Evolutionary conservation across 2,797 vertebrate species (phyloP).

Genomic region (Mormyrops boulengeri): DNA sequence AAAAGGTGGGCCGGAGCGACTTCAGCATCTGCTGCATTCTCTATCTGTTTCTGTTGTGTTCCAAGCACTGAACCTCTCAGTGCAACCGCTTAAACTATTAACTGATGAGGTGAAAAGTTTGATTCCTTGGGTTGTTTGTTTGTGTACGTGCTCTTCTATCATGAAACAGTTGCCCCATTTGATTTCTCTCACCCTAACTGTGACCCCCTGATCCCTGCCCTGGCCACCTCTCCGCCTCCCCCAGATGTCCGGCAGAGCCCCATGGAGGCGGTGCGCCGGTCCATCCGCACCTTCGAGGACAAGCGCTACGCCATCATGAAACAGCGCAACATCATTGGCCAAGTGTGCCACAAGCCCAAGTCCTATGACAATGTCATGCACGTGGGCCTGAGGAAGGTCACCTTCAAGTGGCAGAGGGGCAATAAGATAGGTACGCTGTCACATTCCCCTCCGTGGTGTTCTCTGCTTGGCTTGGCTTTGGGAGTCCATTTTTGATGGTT

Average conservation of each 20-base stretch:
- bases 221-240: background rate
- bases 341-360: slow-evolving; percentile 95
- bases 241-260: slow-evolving; percentile 69
- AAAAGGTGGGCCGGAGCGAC: slow-evolving; percentile 65
- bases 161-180: background rate
- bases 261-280: slow-evolving; percentile 83
- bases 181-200: background rate
- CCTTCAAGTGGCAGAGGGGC: slow-evolving; percentile 99
- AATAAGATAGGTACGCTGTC: slow-evolving; percentile 87
- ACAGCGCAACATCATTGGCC: slow-evolving; percentile 92
- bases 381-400: slow-evolving; percentile 94
- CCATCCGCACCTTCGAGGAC: slow-evolving; percentile 84
- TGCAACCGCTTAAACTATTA: background rate
- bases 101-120: background rate
- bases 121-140: background rate
- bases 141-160: background rate
- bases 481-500: background rate
- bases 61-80: background rate
- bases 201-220: background rate
- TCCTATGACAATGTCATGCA: slow-evolving; percentile 97
- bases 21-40: background rate
- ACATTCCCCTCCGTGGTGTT: background rate
- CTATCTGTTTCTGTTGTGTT: background rate
- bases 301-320: slow-evolving; percentile 84
- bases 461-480: background rate